phyloP scores from a whole-genome alignment of 2,888 invertebrate species.

The Diploptera punctata region DNA sequence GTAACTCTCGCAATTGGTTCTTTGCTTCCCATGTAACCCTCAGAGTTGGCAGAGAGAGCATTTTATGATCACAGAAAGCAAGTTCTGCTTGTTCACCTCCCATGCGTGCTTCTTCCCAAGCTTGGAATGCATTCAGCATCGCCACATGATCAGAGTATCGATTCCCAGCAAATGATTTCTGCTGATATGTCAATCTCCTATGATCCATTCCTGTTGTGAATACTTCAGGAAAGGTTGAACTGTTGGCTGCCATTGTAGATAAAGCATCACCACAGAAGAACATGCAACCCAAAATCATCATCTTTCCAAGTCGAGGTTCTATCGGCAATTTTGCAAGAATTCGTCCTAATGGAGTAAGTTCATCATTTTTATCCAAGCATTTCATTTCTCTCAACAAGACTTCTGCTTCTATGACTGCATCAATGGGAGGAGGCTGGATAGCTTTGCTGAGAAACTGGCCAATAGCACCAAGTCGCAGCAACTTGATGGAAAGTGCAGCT shows the following conservation, averaged over 20 bases:
- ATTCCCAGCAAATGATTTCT: conserved; percentile 85
- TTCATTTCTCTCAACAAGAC: conserved; percentile 73
- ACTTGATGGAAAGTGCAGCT: conserved; percentile 91
- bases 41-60: conserved; percentile 87
- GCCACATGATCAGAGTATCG: conserved; percentile 95
- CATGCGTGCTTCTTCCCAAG: conserved; percentile 61
- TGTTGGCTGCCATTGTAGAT: conserved; percentile 93
- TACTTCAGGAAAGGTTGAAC: conserved; percentile 94
- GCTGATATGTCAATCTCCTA: conserved; percentile 80
- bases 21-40: conserved; percentile 93
- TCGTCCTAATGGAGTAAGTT: conserved; percentile 90
- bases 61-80: conserved; percentile 90
- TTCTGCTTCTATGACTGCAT: conserved; percentile 80
- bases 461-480: conserved; percentile 89
- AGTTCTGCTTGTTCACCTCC: conserved; percentile 70
- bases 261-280: conserved; percentile 91
- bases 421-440: conserved; percentile 95
- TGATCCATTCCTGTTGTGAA: conserved; percentile 70
- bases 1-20: conserved; percentile 70
- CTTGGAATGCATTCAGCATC: conserved; percentile 89
- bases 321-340: conserved; percentile 95
- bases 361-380: conserved; percentile 86
- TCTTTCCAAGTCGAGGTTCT: conserved; percentile 95
- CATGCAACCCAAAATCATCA: conserved; percentile 94
- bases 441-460: conserved; percentile 95